phyloP scores from a whole-genome alignment of 2,888 invertebrate species.

The Hipparchia sbordonii region DNA sequence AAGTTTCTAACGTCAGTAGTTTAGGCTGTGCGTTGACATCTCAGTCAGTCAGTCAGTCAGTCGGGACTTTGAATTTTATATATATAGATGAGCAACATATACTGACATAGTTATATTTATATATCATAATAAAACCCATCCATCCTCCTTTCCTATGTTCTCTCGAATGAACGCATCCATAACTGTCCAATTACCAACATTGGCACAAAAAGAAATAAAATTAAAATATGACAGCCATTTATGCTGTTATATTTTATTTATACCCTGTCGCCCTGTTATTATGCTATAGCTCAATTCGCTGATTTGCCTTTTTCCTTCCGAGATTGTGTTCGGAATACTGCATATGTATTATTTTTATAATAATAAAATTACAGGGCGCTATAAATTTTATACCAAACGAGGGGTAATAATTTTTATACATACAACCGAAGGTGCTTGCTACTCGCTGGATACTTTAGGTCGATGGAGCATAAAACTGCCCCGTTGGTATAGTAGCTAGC shows the following conservation, averaged over 20 bases:
- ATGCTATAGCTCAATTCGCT: constrained; percentile 11
- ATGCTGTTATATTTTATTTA: constrained; percentile 22
- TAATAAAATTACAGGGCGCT: constrained; percentile 22
- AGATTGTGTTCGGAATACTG: background rate
- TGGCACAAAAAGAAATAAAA: constrained; percentile 26
- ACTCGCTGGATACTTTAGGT: too few relatives aligned
- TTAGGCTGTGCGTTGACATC: too few relatives aligned
- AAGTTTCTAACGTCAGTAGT: too few relatives aligned
- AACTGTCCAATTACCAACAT: constrained; percentile 21
- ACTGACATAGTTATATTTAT: too few relatives aligned
- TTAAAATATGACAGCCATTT: constrained; percentile 23
- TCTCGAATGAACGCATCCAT: constrained; percentile 13
- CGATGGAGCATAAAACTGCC: too few relatives aligned
- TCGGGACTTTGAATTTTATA: too few relatives aligned
- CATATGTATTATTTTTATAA: constrained; percentile 15
- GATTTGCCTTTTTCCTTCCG: constrained; percentile 17
- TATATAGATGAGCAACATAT: too few relatives aligned
- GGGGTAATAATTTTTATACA: background rate
- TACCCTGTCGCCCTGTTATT: constrained; percentile 17
- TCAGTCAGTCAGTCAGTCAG: too few relatives aligned
- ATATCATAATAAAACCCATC: too few relatives aligned
- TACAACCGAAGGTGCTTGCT: too few relatives aligned
- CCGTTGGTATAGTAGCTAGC: too few relatives aligned
- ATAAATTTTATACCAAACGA: constrained; percentile 11
- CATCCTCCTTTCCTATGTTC: too few relatives aligned